Evolutionary conservation across 2,888 invertebrate genomes (phyloP).

Genomic region (Aethes cnicana): DNA sequence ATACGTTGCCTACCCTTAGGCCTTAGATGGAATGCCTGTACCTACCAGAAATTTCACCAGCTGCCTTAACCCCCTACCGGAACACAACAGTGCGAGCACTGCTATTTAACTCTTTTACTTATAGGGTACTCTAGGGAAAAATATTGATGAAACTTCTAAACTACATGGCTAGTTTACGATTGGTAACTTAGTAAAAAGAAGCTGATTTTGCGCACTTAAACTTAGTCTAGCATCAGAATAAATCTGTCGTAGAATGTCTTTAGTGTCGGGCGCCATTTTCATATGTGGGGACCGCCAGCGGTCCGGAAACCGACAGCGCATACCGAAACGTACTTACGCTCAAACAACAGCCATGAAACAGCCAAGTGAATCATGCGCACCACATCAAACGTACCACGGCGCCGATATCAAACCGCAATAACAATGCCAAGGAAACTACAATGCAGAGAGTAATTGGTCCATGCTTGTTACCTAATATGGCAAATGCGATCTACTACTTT

Average conservation of each 20-base stretch:
- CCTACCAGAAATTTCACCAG: too few relatives aligned
- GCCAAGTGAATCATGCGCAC: conserved; percentile 34
- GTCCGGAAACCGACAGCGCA: conserved; percentile 38
- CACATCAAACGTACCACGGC: conserved; percentile 41
- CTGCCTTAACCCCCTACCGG: too few relatives aligned
- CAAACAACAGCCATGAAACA: conserved; percentile 37
- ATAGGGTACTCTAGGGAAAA: too few relatives aligned
- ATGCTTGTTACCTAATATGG: too few relatives aligned
- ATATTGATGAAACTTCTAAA: too few relatives aligned
- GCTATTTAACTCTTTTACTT: too few relatives aligned
- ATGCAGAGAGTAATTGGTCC: too few relatives aligned
- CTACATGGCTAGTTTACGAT: neutral
- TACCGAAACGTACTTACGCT: conserved; percentile 28
- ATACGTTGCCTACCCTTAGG: too few relatives aligned
- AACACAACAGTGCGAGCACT: too few relatives aligned
- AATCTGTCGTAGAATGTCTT: neutral
- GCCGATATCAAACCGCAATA: conserved; percentile 39
- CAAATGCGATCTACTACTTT: too few relatives aligned
- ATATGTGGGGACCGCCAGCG: conserved; percentile 42
- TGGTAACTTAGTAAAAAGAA: neutral
- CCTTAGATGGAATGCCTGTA: too few relatives aligned
- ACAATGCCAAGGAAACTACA: neutral
- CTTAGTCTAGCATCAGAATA: neutral
- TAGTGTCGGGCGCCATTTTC: conserved; percentile 30
- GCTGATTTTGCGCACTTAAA: neutral